Base-by-base conservation (phyloP, 2,888 invertebrate genomes). In the Marasmarcha lunaedactyla region DNA sequence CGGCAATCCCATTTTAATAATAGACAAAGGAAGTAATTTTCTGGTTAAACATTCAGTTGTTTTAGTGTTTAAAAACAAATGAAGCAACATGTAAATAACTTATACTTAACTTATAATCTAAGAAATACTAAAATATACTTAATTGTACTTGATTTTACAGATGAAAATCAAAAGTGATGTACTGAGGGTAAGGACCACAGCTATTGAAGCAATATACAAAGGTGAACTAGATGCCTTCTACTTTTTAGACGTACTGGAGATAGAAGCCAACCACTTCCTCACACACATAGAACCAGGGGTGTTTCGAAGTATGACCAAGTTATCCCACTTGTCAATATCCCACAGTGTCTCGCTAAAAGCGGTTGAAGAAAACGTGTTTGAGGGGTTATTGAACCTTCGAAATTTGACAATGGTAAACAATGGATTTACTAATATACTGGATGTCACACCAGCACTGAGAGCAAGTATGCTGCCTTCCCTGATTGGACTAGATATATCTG, bases 261-360 rank as follows among this genome's bases (percentile, higher is more conserved):
- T 88, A 41, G 87, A 87, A 55, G 85, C 84, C 0, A 88, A 88
- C 48, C 74, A 77, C 45, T 65, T 77, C 38, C 59, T 88, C n/a
- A 65, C 49, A 10, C 57, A 63, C 38, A 70, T 88, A 14, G 69
- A 84, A 47, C 71, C 81, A 0, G 84, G 85, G 5, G 52, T 68
- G 0, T 88, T 88, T 50, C 53, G 57, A 12, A 79, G 85, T 43
- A 59, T 88, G 47, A 67, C 60, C 0, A 70, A 68, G 12, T 52
- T 88, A 15, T 60, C 69, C 34, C 84, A 85, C 37, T 54, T 88
- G 7, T 86, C 86, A 0, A 84, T 88, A 49, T 86, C 86, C 0
- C 86, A 81, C 50, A 88, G 87, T 49, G 71, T 72, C 1, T 63
- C 71, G 7, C 60, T 88, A 1, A 63, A 54, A 14, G 52, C 55